Base-by-base conservation (phyloP, 2,113 vertebrate genomes). In the Eretmochelys imbricata region DNA sequence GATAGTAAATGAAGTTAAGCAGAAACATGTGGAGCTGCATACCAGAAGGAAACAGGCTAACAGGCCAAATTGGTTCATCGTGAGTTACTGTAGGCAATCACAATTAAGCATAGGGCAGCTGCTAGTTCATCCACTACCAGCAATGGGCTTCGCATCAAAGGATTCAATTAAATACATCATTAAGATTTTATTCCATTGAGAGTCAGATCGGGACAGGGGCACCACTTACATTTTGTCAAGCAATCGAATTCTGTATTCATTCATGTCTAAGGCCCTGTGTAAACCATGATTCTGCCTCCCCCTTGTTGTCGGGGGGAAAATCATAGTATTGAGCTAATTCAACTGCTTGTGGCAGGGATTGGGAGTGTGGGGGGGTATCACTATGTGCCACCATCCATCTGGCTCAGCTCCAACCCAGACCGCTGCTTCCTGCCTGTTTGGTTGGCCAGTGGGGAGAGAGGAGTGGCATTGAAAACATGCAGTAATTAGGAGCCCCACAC, bases 161-260 rank as follows among this genome's bases (percentile, higher is more conserved):
- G 62, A 46, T 96, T 94, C 91, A 93, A 92, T 95, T 88, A 96
- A 95, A 95, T 82, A 95, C 85, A 84, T 82, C 87, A 86, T 94
- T 93, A 94, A 86, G 76, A 82, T 92, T 89, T 89, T 57, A 88
- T 46, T 95, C 90, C 80, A 72, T 0, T 0, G 93, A 97, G 83
- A 91, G 76, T 86, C 93, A 95, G 91, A 80, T 93, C 88, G 76
- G 51, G 38, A 55, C n/a, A 54, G 72, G 31, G 95, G 76, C 38
- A 96, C 25, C 5, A 4, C 35, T 82, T 27, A 2, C 82, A 86
- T 88, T 95, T 90, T 82, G 91, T 31, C 6, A n/a, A 96, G 46
- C 55, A n/a, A 93, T 95, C 51, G 89, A 24, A 88, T 75, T 84
- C 54, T 82, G 82, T 8, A 1, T 89, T 91, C 82, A 53, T 89